Evolutionary conservation across 2,797 vertebrate genomes (phyloP), one percentile per base, ranked within the genome.

Genomic region (Myotis pilosus): DNA sequence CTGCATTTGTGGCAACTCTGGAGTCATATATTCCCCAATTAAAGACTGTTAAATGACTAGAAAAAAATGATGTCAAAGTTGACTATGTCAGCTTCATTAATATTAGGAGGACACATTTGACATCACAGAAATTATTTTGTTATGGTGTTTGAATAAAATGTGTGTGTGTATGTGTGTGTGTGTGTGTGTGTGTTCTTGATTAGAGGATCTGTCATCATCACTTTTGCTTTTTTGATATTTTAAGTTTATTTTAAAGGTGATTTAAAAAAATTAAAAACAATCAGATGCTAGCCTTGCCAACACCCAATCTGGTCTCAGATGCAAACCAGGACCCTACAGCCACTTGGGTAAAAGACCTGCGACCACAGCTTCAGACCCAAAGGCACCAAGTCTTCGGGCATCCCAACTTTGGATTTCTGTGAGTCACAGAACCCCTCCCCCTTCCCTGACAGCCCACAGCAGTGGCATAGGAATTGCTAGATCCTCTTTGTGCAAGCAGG

Each of bases 221-320:
- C 22, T 47, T 72, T 30, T 30, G 60, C 28, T 7, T 47, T 38
- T 33, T 72, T 86, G 81, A 53, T 25, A 36, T 95, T 96, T 84
- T 89, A 96, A 87, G 72, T 98, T 98, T 97, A 98, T 98, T 98
- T 91, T 96, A 8, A 38, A 38, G 38, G 38, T 38, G 38, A 38
- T 38, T 38, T 38, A 38, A 38, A 38, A 41, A 38, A 38, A 38
- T 38, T 38, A 38, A 97, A 98, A 96, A 97, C 89, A 97, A 97
- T 96, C 57, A 90, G 66, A 97, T 36, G 36, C 2, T 36, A 36
- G 36, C 36, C 36, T 36, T 36, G 36, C 36, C 36, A 36, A 2
- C 36, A 36, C 36, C 36, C 36, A 36, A 36, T 36, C 3, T 36
- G 36, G 36, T 36, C 36, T 36, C 36, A 36, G 36, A 36, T 36